phyloP scores from a whole-genome alignment of 2,113 vertebrate species.

The Mus pahari region DNA sequence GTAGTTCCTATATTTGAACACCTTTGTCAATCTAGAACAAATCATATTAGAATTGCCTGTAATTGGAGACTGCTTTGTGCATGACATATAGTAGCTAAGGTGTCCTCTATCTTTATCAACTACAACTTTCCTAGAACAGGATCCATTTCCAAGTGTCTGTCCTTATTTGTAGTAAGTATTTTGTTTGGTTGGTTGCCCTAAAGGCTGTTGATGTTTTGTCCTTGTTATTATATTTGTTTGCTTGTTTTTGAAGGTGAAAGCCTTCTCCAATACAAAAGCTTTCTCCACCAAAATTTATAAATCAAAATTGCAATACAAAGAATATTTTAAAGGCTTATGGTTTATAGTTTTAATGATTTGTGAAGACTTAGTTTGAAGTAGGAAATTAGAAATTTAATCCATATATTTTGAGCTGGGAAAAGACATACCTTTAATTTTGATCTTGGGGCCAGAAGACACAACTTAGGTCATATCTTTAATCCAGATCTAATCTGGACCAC shows the following conservation, averaged over 20 bases:
- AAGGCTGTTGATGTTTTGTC: neutral
- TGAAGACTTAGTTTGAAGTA: neutral
- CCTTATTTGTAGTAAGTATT: neutral
- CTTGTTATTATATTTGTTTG: neutral
- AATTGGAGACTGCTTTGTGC: fast-evolving
- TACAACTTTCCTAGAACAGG: neutral
- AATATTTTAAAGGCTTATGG: neutral
- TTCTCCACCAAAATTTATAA: neutral
- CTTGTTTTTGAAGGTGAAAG: neutral
- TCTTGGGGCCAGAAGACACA: neutral
- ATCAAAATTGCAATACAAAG: neutral
- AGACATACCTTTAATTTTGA: neutral
- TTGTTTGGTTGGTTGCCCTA: neutral
- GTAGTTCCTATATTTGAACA: neutral
- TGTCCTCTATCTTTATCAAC: neutral
- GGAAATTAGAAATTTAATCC: neutral
- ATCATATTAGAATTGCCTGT: neutral
- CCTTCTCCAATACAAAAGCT: neutral
- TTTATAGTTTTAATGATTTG: neutral
- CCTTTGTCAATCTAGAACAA: neutral
- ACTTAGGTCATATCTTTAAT: neutral
- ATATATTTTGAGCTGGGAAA: neutral
- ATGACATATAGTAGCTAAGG: neutral
- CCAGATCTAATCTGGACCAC: neutral
- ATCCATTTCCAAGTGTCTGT: neutral